phyloP scores from a whole-genome alignment of 2,113 vertebrate species.

The Halcyon senegalensis region DNA sequence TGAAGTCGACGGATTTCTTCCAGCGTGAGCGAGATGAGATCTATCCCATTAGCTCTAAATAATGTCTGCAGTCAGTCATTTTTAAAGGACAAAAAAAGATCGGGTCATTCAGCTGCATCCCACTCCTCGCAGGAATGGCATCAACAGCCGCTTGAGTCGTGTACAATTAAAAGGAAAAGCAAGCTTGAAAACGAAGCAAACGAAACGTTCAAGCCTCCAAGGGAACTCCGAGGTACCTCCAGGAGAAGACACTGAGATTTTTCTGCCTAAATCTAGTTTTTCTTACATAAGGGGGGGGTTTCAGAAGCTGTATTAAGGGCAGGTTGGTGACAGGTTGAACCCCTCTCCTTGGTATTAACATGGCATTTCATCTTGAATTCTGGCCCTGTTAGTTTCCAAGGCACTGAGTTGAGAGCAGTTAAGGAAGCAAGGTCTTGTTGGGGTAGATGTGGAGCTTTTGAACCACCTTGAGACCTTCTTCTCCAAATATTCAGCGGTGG shows the following conservation, averaged over 20 bases:
- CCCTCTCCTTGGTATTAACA: background rate
- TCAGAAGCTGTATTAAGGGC: background rate
- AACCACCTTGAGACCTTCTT: background rate
- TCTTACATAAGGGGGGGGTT: background rate
- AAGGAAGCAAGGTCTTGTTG: background rate
- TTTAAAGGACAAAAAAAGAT: background rate
- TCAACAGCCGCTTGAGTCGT: background rate
- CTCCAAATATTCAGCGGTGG: background rate
- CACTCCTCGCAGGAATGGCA: background rate
- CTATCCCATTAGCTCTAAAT: background rate
- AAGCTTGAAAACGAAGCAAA: background rate
- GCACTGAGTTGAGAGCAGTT: background rate
- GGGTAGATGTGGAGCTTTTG: background rate
- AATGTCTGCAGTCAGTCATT: background rate
- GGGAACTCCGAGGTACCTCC: slow-evolving; percentile 3
- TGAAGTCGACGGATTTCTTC: background rate
- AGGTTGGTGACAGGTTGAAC: slow-evolving; percentile 2
- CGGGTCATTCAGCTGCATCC: background rate
- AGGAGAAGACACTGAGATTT: background rate
- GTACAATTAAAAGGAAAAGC: background rate
- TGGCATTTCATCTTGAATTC: background rate
- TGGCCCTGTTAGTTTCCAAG: background rate
- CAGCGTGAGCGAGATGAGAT: background rate
- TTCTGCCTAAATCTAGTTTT: background rate
- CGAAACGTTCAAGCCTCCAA: background rate